These are phyloP conservation scores for Pluvialis apricaria DNA, from an alignment of 2,113 vertebrate genomes.

Conservation along the genomic window DNA sequence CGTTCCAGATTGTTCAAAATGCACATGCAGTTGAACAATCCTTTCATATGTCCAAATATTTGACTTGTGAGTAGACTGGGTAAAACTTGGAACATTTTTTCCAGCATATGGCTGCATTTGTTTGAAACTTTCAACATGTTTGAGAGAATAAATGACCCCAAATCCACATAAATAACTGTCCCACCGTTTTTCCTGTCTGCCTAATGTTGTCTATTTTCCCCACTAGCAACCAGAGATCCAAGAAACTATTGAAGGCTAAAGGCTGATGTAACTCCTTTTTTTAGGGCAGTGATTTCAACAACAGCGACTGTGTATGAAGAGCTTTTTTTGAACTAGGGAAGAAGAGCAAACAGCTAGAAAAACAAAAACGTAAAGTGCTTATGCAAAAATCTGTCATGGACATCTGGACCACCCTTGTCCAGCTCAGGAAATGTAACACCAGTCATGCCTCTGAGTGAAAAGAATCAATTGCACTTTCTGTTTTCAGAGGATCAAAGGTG, in stretches of 20 bases:
- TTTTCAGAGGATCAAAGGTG: background rate
- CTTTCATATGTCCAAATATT: background rate
- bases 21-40: background rate
- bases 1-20: background rate
- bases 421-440: constrained; percentile 30
- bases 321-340: background rate
- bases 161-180: constrained; percentile 8
- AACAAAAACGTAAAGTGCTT: constrained; percentile 35
- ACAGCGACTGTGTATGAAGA: background rate
- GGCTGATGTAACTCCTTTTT: background rate
- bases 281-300: constrained; percentile 8
- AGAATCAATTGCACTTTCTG: constrained; percentile 38
- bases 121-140: background rate
- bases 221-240: background rate
- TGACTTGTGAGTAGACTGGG: constrained; percentile 5
- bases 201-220: constrained; percentile 26
- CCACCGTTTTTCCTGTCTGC: background rate
- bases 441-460: background rate
- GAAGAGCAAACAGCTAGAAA: constrained; percentile 50
- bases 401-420: constrained; percentile 51
- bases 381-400: constrained; percentile 26
- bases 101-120: background rate
- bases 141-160: background rate
- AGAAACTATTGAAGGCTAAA: background rate
- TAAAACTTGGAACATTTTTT: constrained; percentile 19